phyloP scores from a whole-genome alignment of 2,113 vertebrate species.

The Pluvialis apricaria region DNA sequence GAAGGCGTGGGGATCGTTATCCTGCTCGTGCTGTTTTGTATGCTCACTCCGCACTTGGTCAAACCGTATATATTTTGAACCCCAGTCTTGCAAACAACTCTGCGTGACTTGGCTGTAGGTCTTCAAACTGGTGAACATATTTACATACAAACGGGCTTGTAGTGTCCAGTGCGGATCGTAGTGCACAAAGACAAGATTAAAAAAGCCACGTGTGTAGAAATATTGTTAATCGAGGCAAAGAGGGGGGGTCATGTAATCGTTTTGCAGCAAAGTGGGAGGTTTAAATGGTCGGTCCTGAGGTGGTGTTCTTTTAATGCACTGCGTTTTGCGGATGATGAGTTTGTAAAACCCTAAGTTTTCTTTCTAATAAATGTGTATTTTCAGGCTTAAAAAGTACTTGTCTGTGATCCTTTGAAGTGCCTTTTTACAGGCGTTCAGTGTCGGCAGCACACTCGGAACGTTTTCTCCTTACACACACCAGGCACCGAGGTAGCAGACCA shows the following conservation, averaged over 20 bases:
- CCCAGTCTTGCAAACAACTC: fast-evolving
- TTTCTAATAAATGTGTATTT: slow-evolving; percentile 10
- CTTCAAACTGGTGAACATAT: neutral
- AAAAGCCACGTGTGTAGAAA: neutral
- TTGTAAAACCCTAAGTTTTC: neutral
- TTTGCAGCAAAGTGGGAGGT: neutral
- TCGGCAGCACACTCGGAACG: neutral
- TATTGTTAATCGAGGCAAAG: neutral
- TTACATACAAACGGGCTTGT: neutral
- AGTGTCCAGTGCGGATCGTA: neutral
- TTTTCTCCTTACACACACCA: fast-evolving
- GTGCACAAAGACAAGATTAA: fast-evolving
- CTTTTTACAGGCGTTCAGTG: neutral
- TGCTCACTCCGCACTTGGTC: neutral
- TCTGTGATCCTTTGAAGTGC: slow-evolving; percentile 10
- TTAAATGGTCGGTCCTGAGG: neutral
- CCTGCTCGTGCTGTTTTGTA: fast-evolving
- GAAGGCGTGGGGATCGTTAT: neutral
- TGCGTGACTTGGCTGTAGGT: fast-evolving
- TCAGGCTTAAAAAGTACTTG: neutral
- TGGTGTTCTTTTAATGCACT: neutral
- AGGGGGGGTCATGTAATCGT: too few species aligned
- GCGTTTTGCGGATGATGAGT: neutral
- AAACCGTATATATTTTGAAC: fast-evolving
- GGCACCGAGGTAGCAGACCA: neutral